A percentile compares a stretch with the other conserved stretches of the same genome.
These are phyloP conservation scores for Rhyacophila brunnea DNA, from an alignment of 1,140 invertebrate genomes.

Conservation along the genomic window DNA sequence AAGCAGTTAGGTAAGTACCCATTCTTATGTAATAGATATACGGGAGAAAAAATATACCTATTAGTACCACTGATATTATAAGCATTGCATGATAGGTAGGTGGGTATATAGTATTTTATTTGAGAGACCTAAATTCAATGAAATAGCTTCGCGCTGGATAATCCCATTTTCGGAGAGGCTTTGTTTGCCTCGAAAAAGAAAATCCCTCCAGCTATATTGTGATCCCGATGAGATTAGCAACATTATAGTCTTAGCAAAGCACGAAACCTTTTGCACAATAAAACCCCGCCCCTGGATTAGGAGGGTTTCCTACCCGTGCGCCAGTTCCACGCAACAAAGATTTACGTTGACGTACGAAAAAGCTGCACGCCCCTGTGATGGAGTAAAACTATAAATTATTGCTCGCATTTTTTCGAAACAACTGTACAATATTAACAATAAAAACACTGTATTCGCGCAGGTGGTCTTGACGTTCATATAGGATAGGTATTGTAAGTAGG, in stretches of 20 bases:
- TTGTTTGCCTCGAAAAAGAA: constrained; percentile 9
- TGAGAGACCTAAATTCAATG: no score
- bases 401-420: neutral
- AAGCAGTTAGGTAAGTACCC: no score
- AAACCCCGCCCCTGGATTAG: constrained; percentile 13
- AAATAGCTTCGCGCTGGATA: no score
- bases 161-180: constrained; percentile 6
- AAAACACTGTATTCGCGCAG: neutral
- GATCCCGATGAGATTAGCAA: constrained; percentile 27
- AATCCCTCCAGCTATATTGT: constrained; percentile 6
- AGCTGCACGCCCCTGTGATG: neutral
- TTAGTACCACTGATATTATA: no score
- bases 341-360: constrained; percentile 10
- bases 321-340: constrained; percentile 4
- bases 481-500: no score
- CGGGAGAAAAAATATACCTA: no score
- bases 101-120: no score
- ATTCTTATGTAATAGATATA: no score
- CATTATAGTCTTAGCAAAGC: constrained; percentile 13
- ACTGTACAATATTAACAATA: no score
- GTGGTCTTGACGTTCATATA: neutral
- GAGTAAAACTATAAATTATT: neutral
- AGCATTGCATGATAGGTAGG: no score
- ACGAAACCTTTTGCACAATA: constrained; percentile 19
- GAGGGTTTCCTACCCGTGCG: no score